phyloP scores from a whole-genome alignment of 2,888 invertebrate genomes.

The Linnaemya tessellans region DNA sequence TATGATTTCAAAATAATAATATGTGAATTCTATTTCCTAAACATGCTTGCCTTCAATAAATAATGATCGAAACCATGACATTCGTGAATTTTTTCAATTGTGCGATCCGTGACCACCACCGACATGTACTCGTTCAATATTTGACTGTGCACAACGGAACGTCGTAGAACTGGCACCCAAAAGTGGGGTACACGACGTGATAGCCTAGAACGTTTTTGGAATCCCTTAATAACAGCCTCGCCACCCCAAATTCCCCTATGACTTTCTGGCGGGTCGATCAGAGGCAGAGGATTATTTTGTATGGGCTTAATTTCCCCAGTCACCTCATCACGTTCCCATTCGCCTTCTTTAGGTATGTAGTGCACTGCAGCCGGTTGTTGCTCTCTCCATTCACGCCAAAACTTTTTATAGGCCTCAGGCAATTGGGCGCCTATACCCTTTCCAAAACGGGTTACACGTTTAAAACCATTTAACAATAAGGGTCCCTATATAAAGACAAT shows the following conservation, averaged over 20 bases:
- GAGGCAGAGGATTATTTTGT: conserved; percentile 90
- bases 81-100: conserved; percentile 93
- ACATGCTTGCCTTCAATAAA: conserved; percentile 88
- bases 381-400: conserved; percentile 92
- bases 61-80: conserved; percentile 97
- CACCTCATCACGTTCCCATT: conserved; percentile 88
- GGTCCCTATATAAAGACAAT: conserved; percentile 76
- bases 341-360: conserved; percentile 89
- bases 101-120: conserved; percentile 92
- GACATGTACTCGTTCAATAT: conserved; percentile 93
- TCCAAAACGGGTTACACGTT: conserved; percentile 85
- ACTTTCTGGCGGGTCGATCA: conserved; percentile 91
- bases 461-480: conserved; percentile 83
- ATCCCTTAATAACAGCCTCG: conserved; percentile 96
- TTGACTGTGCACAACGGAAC: conserved; percentile 94
- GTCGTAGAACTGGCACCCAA: conserved; percentile 93
- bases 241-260: conserved; percentile 97
- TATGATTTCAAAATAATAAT: too few species aligned
- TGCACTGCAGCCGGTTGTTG: conserved; percentile 86
- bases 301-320: conserved; percentile 89
- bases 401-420: conserved; percentile 92
- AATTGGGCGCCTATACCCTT: conserved; percentile 88
- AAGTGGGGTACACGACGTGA: conserved; percentile 90
- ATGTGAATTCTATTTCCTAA: background rate
- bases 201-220: conserved; percentile 86